A percentile compares a stretch with the other conserved stretches of the same genome.
These are phyloP conservation scores for Drosophila albomicans DNA, from an alignment of 1,140 invertebrate species.

Conservation along the genomic window DNA sequence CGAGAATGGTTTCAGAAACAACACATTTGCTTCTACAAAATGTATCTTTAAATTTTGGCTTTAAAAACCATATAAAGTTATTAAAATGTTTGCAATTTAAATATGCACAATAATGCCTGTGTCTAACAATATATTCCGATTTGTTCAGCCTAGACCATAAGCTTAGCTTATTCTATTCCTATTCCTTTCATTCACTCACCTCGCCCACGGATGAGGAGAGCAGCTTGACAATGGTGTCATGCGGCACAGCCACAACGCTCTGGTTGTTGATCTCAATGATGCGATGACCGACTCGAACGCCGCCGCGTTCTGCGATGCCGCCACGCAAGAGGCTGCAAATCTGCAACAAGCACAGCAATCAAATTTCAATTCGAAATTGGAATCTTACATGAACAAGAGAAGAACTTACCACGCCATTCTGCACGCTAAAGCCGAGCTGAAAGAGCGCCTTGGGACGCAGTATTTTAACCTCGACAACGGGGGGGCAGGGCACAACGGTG, in stretches of 20 bases:
- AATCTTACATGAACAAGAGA: no score
- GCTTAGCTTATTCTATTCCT: no score
- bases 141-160: no score
- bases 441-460: constrained; percentile 99
- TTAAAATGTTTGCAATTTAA: no score
- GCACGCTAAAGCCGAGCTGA: constrained; percentile 99
- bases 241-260: constrained; percentile 99
- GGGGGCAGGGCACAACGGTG: constrained; percentile 99
- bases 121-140: no score
- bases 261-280: constrained; percentile 99
- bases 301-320: constrained; percentile 99
- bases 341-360: constrained; percentile 85
- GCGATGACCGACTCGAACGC: constrained; percentile 98
- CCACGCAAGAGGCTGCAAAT: constrained; percentile 99
- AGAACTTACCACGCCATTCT: constrained; percentile 97
- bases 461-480: constrained; percentile 99
- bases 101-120: no score
- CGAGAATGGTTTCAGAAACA: no score
- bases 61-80: no score
- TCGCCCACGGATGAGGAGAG: constrained; percentile 99
- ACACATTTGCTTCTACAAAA: no score
- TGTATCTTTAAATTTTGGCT: no score
- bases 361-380: neutral
- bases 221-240: constrained; percentile 99
- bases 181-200: constrained; percentile 86